Evolutionary conservation across 2,888 invertebrate genomes (phyloP).

Genomic region (Parasteatoda lunata): DNA sequence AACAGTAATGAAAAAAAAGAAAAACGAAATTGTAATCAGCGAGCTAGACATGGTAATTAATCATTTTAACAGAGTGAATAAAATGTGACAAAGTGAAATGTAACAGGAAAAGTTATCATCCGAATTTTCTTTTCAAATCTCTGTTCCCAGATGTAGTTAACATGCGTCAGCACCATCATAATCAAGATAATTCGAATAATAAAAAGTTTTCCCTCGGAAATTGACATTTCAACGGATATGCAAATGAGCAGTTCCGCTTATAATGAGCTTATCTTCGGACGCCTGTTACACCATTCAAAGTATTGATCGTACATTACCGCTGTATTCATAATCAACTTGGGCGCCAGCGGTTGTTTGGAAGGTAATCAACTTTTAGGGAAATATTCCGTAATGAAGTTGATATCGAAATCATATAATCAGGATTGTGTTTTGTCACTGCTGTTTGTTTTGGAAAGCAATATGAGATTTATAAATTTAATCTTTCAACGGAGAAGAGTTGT

Average conservation of each 20-base stretch:
- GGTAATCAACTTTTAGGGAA: conserved; percentile 31
- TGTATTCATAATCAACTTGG: conserved; percentile 32
- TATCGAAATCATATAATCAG: not conserved
- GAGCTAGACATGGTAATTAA: conserved; percentile 13
- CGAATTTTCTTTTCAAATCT: conserved; percentile 31
- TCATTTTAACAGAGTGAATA: conserved; percentile 46
- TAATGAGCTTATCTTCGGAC: conserved; percentile 44
- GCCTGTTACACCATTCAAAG: conserved; percentile 39
- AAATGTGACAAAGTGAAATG: conserved; percentile 23
- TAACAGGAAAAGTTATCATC: conserved; percentile 48
- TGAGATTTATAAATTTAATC: too few species aligned
- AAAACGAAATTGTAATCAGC: not conserved
- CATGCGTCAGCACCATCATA: conserved; percentile 35
- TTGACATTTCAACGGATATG: conserved; percentile 58
- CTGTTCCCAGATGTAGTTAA: conserved; percentile 30
- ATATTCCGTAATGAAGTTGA: conserved; percentile 45
- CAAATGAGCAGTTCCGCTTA: conserved; percentile 57
- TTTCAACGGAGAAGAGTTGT: too few species aligned
- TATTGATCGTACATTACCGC: conserved; percentile 55
- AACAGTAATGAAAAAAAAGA: not conserved
- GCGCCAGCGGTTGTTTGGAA: conserved; percentile 25
- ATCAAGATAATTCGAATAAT: conserved; percentile 54
- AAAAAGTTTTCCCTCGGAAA: conserved; percentile 56
- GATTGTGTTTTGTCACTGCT: not conserved
- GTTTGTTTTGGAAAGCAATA: too few species aligned